Evolutionary conservation across 1,140 invertebrate genomes (phyloP).

Genomic region (Riptortus pedestris): DNA sequence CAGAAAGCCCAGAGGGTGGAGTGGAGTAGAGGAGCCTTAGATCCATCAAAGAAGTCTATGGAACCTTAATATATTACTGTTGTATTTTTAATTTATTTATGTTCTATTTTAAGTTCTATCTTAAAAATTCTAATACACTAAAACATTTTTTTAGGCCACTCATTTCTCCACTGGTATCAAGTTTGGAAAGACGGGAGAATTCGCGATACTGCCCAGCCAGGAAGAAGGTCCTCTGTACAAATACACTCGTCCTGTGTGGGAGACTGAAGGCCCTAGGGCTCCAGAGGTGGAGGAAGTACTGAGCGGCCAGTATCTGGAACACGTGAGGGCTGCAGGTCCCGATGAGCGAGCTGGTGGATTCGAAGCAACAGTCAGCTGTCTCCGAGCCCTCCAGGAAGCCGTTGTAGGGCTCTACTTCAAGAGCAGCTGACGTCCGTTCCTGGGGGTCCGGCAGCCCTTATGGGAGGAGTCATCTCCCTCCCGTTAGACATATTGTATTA

Average conservation of each 20-base stretch:
- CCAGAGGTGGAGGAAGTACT: slow-evolving; percentile 55
- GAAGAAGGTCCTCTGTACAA: slow-evolving; percentile 64
- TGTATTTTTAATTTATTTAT: too few species aligned
- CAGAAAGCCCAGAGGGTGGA: too few species aligned
- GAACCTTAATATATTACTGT: too few species aligned
- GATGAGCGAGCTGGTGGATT: slow-evolving; percentile 82
- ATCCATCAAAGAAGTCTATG: too few species aligned
- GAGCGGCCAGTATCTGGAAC: slow-evolving; percentile 56
- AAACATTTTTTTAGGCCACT: slow-evolving; percentile 31
- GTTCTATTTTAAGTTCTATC: too few species aligned
- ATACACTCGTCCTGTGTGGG: slow-evolving; percentile 48
- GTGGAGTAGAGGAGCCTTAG: too few species aligned
- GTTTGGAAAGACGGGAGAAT: slow-evolving; percentile 47
- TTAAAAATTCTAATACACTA: too few species aligned
- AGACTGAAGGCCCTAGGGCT: slow-evolving; percentile 59
- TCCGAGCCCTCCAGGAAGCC: slow-evolving; percentile 81
- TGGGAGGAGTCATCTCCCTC: slow-evolving; percentile 1
- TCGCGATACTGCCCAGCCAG: slow-evolving; percentile 48
- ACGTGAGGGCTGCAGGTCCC: slow-evolving; percentile 60
- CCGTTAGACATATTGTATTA: too few species aligned
- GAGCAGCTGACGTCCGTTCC: slow-evolving; percentile 16
- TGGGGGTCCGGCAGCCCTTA: background rate
- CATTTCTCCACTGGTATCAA: slow-evolving; percentile 75
- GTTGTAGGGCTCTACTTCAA: slow-evolving; percentile 60
- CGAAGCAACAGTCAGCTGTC: slow-evolving; percentile 65